phyloP scores from a whole-genome alignment of 2,797 vertebrate species.

The Syngnathus acus region DNA sequence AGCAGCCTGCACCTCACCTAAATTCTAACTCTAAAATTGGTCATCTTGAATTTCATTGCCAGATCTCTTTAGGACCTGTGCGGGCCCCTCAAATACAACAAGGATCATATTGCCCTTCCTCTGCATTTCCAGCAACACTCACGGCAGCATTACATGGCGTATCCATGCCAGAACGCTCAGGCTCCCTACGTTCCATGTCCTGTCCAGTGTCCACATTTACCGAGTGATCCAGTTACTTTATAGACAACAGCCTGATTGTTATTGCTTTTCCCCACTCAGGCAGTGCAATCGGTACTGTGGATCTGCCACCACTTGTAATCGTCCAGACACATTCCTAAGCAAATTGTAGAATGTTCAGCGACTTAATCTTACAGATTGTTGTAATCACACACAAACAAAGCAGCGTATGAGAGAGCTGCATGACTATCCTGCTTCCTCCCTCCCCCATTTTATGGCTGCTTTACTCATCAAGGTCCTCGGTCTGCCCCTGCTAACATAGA shows the following conservation, averaged over 20 bases:
- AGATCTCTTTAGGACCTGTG: constrained; percentile 62
- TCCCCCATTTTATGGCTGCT: constrained; percentile 52
- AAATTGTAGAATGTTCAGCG: constrained; percentile 30
- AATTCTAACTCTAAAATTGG: constrained; percentile 44
- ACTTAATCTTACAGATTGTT: constrained; percentile 31
- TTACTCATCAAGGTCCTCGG: constrained; percentile 57
- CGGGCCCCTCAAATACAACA: constrained; percentile 62
- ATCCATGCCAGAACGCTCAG: constrained; percentile 47
- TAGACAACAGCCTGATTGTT: constrained; percentile 26
- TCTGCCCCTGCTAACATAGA: constrained; percentile 51
- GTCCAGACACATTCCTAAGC: constrained; percentile 49
- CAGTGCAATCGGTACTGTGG: constrained; percentile 13
- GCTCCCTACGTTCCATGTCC: constrained; percentile 42
- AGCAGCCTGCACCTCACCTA: constrained; percentile 17
- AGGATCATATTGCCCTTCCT: constrained; percentile 68
- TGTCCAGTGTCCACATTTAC: constrained; percentile 63
- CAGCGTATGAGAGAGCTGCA: constrained; percentile 34
- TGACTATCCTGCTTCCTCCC: constrained; percentile 53
- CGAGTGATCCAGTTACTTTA: constrained; percentile 64
- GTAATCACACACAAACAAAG: constrained; percentile 43
- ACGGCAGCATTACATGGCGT: constrained; percentile 41
- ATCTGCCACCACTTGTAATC: constrained; percentile 47
- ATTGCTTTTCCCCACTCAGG: constrained; percentile 13
- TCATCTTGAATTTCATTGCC: constrained; percentile 72
- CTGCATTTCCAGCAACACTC: constrained; percentile 42